Evolutionary conservation across 2,888 invertebrate genomes (phyloP).

Genomic region (Lepidochitona cinerea): DNA sequence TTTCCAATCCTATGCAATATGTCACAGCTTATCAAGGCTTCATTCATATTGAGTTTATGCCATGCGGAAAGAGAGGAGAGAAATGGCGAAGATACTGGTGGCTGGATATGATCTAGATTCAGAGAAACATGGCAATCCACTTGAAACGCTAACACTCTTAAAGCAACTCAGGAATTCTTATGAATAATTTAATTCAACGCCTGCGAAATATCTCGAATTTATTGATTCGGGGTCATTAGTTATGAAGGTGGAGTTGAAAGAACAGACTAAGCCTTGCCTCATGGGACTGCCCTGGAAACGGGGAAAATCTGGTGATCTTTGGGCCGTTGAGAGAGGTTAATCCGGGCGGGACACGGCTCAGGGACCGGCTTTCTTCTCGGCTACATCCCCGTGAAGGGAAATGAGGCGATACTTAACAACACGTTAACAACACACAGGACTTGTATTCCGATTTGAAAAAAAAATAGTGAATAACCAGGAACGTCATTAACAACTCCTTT

Average conservation of each 20-base stretch:
- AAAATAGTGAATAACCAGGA: no score
- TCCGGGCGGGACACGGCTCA: no score
- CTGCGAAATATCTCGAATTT: constrained; percentile 5
- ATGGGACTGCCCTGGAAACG: background rate
- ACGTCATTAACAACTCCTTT: no score
- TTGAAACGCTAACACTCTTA: background rate
- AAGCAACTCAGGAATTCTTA: background rate
- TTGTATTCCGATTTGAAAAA: no score
- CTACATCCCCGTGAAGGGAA: no score
- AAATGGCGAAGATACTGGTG: background rate
- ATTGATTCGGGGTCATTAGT: constrained; percentile 4
- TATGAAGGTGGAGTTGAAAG: background rate
- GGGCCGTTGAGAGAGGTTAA: background rate
- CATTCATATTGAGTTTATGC: no score
- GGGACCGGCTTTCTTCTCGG: no score
- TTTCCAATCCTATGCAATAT: no score
- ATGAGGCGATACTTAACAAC: no score
- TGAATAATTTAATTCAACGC: constrained; percentile 6
- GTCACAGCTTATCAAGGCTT: no score
- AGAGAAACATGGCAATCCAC: background rate
- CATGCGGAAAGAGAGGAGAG: background rate
- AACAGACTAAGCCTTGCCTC: background rate
- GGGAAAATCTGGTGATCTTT: background rate
- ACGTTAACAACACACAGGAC: no score
- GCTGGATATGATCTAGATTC: background rate